These are phyloP conservation scores for Telmatochromis sp. DNA, from an alignment of 2,113 vertebrate genomes.

Conservation along the genomic window DNA sequence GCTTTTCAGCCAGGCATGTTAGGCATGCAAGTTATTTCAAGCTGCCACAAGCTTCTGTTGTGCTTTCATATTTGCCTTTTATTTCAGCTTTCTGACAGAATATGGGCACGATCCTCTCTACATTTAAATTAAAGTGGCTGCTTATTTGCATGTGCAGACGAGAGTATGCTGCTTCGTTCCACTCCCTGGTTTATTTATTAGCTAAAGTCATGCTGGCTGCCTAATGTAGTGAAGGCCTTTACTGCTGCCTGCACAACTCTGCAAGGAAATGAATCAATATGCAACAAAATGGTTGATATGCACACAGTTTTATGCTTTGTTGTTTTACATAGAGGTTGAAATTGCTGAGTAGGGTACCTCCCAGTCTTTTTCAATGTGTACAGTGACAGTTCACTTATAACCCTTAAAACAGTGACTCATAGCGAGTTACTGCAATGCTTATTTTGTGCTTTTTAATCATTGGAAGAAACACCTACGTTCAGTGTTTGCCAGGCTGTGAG, in stretches of 20 bases:
- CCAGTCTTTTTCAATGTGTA: background rate
- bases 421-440: background rate
- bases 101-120: background rate
- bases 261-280: background rate
- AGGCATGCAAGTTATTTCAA: background rate
- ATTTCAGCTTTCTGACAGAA: background rate
- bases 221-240: constrained; percentile 29
- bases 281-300: background rate
- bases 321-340: background rate
- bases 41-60: background rate
- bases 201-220: constrained; percentile 12
- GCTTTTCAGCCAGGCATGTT: background rate
- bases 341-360: background rate
- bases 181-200: constrained; percentile 4
- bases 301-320: background rate
- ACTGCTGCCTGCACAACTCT: background rate
- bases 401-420: background rate
- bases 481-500: background rate
- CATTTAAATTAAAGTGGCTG: background rate
- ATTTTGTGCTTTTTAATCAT: background rate
- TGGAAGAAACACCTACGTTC: background rate
- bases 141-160: background rate
- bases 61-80: background rate
- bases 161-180: background rate
- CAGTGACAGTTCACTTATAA: background rate